Percentiles rank a stretch among this genome's conserved stretches.
Conservation (phyloP, 2,113 vertebrate genomes). For the Saguinus midas region DNA sequence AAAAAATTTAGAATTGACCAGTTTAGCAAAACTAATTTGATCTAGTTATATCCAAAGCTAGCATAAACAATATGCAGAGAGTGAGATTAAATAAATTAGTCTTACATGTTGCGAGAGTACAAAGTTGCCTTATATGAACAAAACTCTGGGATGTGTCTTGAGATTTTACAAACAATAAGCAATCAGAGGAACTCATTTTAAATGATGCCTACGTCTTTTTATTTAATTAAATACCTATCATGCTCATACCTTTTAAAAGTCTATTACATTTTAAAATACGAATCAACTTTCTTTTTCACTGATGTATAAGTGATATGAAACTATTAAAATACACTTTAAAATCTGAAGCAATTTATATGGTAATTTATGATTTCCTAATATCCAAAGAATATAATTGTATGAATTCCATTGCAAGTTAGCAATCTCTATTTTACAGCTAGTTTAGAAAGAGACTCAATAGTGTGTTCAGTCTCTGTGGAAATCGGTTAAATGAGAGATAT, state of each 20-base stretch:
- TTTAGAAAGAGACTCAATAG: not conserved
- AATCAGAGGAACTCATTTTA: not conserved
- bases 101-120: not conserved
- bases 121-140: not conserved
- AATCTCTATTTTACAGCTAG: not conserved
- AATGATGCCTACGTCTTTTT: not conserved
- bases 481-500: not conserved
- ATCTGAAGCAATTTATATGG: constrained; percentile 54
- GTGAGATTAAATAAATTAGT: not conserved
- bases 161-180: not conserved
- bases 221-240: constrained; percentile 49
- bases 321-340: constrained; percentile 23
- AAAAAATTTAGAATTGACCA: not conserved
- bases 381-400: not conserved
- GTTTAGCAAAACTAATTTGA: not conserved
- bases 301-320: constrained; percentile 37
- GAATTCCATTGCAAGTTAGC: not conserved
- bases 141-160: not conserved
- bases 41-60: not conserved
- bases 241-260: not conserved
- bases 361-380: constrained; percentile 48
- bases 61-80: not conserved
- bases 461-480: not conserved
- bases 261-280: constrained; percentile 48
- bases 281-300: constrained; percentile 35